Conservation (phyloP, 2,797 vertebrate species). For the Microhierax caerulescens region DNA sequence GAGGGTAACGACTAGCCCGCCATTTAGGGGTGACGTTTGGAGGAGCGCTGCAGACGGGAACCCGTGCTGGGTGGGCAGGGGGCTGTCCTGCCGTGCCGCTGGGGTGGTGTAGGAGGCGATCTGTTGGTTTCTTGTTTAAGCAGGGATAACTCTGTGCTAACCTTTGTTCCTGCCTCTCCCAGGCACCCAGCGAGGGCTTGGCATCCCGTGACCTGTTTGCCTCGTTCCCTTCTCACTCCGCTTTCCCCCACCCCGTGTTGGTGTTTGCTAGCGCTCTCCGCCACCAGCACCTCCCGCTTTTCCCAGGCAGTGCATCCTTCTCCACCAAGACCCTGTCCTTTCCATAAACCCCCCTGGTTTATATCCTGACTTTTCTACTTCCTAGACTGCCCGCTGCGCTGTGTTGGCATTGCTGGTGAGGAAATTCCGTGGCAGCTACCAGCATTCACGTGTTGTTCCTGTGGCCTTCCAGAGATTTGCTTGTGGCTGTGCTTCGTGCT, state of each 20-base stretch:
- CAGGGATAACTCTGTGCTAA: not conserved
- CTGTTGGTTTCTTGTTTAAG: not conserved
- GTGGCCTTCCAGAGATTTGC: not conserved
- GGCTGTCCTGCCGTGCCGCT: not conserved
- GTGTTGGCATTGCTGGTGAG: not conserved
- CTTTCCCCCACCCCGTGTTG: not conserved
- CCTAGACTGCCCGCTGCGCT: fast-evolving
- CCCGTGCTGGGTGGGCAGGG: not conserved
- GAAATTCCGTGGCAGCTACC: fast-evolving
- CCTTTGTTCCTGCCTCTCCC: not conserved
- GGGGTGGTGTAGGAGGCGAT: not conserved
- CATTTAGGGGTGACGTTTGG: not conserved
- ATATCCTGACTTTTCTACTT: not conserved
- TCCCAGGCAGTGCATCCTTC: not conserved
- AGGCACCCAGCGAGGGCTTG: not conserved
- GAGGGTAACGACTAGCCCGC: not conserved
- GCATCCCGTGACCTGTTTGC: not conserved
- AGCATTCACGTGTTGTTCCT: not conserved
- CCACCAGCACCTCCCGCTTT: not conserved
- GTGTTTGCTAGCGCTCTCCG: not conserved
- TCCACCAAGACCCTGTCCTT: not conserved
- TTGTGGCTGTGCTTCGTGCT: not conserved
- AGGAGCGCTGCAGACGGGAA: not conserved
- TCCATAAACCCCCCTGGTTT: not conserved
- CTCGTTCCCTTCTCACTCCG: not conserved